Conservation (phyloP, 2,888 invertebrate species). For the Lasioglossum morio region DNA sequence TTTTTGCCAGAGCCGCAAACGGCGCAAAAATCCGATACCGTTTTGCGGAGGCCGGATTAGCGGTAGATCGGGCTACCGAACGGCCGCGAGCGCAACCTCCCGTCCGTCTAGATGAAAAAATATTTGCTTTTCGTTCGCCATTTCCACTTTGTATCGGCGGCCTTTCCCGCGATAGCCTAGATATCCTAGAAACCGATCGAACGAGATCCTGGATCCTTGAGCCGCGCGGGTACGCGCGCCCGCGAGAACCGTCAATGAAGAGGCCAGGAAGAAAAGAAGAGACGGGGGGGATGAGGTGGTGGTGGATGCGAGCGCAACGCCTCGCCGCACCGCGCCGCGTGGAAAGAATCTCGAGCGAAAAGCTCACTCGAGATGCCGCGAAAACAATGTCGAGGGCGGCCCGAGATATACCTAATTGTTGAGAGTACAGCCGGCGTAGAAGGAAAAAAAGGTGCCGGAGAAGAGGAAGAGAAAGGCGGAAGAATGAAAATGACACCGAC, state of each 20-base stretch:
- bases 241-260: not conserved
- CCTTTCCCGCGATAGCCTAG: not conserved
- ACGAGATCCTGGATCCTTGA: constrained; percentile 16
- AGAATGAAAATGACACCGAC: constrained; percentile 74
- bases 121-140: constrained; percentile 18
- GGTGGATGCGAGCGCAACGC: constrained; percentile 47
- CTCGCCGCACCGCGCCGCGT: constrained; percentile 49
- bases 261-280: not conserved
- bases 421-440: constrained; percentile 68
- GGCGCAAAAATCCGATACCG: constrained; percentile 81
- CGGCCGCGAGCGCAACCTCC: constrained; percentile 13
- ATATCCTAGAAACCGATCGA: not conserved
- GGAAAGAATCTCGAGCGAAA: constrained; percentile 74
- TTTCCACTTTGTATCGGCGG: not conserved
- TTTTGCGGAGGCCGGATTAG: constrained; percentile 78
- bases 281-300: constrained; percentile 26
- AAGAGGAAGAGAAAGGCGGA: constrained; percentile 61
- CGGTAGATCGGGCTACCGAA: constrained; percentile 74
- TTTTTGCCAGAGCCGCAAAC: constrained; percentile 71
- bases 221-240: not conserved
- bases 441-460: constrained; percentile 60
- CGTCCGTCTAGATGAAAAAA: constrained; percentile 36
- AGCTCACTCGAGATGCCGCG: constrained; percentile 72
- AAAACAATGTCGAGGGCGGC: constrained; percentile 76
- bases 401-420: constrained; percentile 75